phyloP scores from a whole-genome alignment of 2,797 vertebrate species.

The Gymnothorax javanicus region DNA sequence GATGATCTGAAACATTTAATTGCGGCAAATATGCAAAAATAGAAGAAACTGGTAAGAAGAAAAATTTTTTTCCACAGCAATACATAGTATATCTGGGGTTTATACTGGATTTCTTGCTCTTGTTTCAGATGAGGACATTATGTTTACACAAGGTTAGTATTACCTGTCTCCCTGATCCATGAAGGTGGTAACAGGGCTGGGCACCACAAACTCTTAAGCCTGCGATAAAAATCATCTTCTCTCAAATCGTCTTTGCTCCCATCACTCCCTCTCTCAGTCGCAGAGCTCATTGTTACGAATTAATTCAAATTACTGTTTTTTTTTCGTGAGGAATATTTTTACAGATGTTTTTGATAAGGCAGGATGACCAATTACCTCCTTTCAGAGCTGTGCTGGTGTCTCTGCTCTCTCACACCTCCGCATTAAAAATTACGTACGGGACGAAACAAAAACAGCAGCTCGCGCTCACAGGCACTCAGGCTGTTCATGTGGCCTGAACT shows the following conservation, averaged over 20 bases:
- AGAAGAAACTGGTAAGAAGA: too few species aligned
- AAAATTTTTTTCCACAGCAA: not conserved
- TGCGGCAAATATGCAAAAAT: too few species aligned
- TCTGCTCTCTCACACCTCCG: not conserved
- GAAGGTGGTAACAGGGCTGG: not conserved
- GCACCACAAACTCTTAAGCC: not conserved
- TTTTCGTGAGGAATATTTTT: not conserved
- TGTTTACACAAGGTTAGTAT: not conserved
- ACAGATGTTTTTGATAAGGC: not conserved
- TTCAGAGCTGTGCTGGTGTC: not conserved
- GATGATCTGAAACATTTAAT: too few species aligned
- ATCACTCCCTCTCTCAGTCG: not conserved
- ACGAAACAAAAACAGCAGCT: not conserved
- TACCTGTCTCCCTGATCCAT: not conserved
- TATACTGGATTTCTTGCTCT: not conserved
- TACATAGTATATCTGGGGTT: not conserved
- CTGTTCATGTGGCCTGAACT: constrained; percentile 11
- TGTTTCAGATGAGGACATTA: not conserved
- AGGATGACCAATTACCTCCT: not conserved
- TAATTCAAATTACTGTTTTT: not conserved
- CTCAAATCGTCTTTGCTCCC: not conserved
- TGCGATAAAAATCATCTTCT: not conserved
- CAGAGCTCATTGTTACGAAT: not conserved
- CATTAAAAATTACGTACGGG: not conserved
- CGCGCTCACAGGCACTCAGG: constrained; percentile 12